Conservation (phyloP, 2,113 vertebrate species). For the Ancistrus triradiatus region DNA sequence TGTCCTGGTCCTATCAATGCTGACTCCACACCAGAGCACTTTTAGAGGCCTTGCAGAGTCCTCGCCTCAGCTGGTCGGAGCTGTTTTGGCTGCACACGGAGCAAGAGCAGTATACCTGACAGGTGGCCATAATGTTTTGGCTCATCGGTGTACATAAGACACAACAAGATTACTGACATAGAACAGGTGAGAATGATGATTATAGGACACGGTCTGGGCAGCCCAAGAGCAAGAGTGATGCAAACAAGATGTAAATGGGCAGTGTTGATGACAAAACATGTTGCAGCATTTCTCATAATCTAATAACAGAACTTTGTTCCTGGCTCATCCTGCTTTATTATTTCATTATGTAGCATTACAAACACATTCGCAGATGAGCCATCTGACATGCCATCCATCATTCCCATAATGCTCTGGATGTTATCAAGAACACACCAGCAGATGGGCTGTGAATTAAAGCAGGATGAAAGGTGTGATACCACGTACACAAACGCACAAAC, state of each 20-base stretch:
- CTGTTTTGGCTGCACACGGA: too few relatives aligned
- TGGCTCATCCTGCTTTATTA: background rate
- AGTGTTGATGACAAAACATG: constrained; percentile 2
- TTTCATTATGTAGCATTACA: constrained; percentile 2
- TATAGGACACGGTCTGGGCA: too few relatives aligned
- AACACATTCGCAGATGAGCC: constrained; percentile 29
- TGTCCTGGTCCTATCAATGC: too few relatives aligned
- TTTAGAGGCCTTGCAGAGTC: too few relatives aligned
- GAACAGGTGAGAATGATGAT: background rate
- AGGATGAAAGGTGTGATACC: constrained; percentile 41
- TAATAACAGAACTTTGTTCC: constrained; percentile 5
- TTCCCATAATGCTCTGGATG: constrained; percentile 39
- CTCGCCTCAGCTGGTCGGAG: too few relatives aligned
- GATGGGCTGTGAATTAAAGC: constrained; percentile 43
- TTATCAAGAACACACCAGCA: constrained; percentile 42
- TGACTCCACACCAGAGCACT: too few relatives aligned
- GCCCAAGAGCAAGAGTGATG: constrained; percentile 1
- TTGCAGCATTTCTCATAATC: constrained; percentile 1
- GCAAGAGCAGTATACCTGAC: too few relatives aligned
- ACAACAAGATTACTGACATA: background rate
- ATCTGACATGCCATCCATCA: constrained; percentile 45
- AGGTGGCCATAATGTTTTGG: too few relatives aligned
- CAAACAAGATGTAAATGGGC: background rate
- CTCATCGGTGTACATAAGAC: constrained; percentile 1
- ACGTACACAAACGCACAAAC: constrained; percentile 11